phyloP scores from a whole-genome alignment of 2,113 vertebrate species.

The Notothenia rossii region DNA sequence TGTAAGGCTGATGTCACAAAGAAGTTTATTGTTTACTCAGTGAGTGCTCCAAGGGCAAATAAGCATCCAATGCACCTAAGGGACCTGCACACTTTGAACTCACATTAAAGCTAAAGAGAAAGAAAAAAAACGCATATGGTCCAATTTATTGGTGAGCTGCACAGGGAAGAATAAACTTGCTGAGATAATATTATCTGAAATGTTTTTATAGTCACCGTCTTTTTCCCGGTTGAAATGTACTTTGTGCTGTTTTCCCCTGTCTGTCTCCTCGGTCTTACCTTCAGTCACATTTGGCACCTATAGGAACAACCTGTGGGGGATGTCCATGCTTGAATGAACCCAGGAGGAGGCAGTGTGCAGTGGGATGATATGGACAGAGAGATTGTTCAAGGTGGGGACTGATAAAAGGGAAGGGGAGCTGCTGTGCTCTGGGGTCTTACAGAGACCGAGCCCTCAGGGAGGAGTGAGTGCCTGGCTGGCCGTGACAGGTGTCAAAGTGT shows the following conservation, averaged over 20 bases:
- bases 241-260: neutral
- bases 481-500: conserved; percentile 38
- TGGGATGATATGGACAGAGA: conserved; percentile 35
- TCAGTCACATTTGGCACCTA: conserved; percentile 39
- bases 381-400: conserved; percentile 36
- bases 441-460: conserved; percentile 19
- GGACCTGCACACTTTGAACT: conserved; percentile 35
- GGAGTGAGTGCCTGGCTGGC: conserved; percentile 25
- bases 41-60: conserved; percentile 16
- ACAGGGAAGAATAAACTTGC: conserved; percentile 15
- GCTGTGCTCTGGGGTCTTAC: conserved; percentile 24
- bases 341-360: conserved; percentile 26
- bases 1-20: conserved; percentile 23
- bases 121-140: conserved; percentile 9
- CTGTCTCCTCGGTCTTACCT: conserved; percentile 13
- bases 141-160: conserved; percentile 1
- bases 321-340: conserved; percentile 31
- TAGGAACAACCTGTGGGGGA: conserved; percentile 23
- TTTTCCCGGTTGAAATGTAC: neutral
- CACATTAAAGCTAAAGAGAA: conserved; percentile 7
- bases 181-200: neutral
- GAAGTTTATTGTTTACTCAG: conserved; percentile 17
- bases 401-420: conserved; percentile 27
- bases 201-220: neutral
- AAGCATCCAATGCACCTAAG: conserved; percentile 30